These are phyloP conservation scores for Protosalanx chinensis DNA, from an alignment of 2,797 vertebrate genomes.

Conservation along the genomic window DNA sequence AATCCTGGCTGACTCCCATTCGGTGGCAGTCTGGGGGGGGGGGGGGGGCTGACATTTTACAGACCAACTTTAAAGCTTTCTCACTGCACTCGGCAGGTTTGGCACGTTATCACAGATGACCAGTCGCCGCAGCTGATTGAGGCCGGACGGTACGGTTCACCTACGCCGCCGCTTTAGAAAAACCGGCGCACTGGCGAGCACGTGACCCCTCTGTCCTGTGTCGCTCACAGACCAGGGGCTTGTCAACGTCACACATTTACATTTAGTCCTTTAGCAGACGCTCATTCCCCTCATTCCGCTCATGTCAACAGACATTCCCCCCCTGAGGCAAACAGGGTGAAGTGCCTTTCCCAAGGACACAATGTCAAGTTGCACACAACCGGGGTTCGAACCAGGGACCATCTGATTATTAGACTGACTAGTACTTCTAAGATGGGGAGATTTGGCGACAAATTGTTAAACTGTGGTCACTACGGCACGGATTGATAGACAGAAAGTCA, in stretches of 20 bases:
- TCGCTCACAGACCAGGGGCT: no score
- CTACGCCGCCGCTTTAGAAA: slow-evolving; percentile 63
- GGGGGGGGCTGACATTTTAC: slow-evolving; percentile 56
- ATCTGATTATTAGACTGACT: no score
- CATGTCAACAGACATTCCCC: no score
- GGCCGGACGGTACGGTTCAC: slow-evolving; percentile 73
- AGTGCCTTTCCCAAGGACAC: no score
- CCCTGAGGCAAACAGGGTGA: no score
- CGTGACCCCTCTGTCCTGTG: slow-evolving; percentile 38
- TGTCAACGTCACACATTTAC: no score
- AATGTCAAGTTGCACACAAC: no score
- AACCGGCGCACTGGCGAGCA: slow-evolving; percentile 52
- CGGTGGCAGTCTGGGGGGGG: slow-evolving; percentile 57
- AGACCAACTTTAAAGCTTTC: slow-evolving; percentile 62
- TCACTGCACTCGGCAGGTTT: slow-evolving; percentile 68
- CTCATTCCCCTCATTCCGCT: no score
- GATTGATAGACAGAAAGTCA: no score
- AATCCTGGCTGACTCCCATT: slow-evolving; percentile 64
- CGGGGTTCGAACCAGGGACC: no score
- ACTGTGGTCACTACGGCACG: not conserved
- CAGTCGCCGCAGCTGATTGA: slow-evolving; percentile 60
- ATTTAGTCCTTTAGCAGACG: no score
- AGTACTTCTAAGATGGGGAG: slow-evolving; percentile 55
- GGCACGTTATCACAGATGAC: slow-evolving; percentile 74
- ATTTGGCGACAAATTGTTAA: slow-evolving; percentile 37